A percentile compares a stretch with the other conserved stretches of the same genome.
phyloP scores from a whole-genome alignment of 53 echinoderm and acorn worm species.

The Luidia sarsii region DNA sequence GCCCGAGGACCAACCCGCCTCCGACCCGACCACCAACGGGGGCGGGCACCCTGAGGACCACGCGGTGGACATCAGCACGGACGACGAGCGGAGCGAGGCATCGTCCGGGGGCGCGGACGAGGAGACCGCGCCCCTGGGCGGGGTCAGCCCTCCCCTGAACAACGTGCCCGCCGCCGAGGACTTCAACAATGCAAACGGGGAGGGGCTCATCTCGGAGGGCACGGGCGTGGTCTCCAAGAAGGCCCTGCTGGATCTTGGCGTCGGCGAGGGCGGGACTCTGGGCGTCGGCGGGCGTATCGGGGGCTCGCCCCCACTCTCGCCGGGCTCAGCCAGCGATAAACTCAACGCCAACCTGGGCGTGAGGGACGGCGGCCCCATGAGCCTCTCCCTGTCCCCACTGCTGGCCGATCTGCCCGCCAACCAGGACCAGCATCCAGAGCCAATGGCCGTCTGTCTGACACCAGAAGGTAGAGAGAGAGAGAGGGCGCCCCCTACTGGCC shows the following conservation, averaged over 20 bases:
- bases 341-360: constrained; percentile 53
- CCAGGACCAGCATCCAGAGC: constrained; percentile 27
- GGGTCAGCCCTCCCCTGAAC: constrained; percentile 10
- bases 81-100: constrained; percentile 29
- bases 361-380: constrained; percentile 15
- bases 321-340: constrained; percentile 46
- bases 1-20: no score
- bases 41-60: constrained; percentile 19
- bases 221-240: constrained; percentile 33
- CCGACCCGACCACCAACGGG: constrained; percentile 36
- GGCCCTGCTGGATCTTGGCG: constrained; percentile 29
- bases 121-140: neutral
- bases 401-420: constrained; percentile 42
- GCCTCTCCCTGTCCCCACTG: constrained; percentile 31
- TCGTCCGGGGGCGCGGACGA: constrained; percentile 27
- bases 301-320: neutral
- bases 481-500: neutral
- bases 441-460: constrained; percentile 42
- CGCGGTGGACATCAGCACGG: constrained; percentile 16
- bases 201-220: constrained; percentile 1
- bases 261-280: neutral
- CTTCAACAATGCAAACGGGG: constrained; percentile 54
- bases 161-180: constrained; percentile 45
- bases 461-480: constrained; percentile 49
- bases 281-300: constrained; percentile 13